phyloP scores from a whole-genome alignment of 2,797 vertebrate species.

The Ceryle rudis region DNA sequence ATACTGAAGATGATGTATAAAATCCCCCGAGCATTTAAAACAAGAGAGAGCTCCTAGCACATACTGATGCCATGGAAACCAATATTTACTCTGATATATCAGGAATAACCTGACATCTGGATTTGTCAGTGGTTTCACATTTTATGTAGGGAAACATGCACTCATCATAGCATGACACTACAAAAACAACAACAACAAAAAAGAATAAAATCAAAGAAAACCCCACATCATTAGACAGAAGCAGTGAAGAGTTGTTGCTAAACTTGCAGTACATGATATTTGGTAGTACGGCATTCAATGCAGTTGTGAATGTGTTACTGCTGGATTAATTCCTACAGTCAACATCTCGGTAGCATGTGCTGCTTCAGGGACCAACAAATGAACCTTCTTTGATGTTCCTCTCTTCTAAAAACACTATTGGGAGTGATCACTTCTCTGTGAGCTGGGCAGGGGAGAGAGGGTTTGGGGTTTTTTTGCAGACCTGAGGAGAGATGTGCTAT shows the following conservation, averaged over 20 bases:
- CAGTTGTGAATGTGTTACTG: background rate
- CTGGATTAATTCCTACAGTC: background rate
- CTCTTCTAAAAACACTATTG: background rate
- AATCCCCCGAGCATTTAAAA: constrained; percentile 39
- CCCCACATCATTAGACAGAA: background rate
- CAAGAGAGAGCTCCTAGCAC: background rate
- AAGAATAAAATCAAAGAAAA: background rate
- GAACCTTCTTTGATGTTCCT: background rate
- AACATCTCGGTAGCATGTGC: background rate
- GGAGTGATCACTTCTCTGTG: background rate
- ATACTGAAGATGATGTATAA: background rate
- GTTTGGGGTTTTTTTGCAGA: background rate
- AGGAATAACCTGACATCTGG: background rate
- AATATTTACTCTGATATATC: constrained; percentile 20
- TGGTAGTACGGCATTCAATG: background rate
- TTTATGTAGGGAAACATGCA: background rate
- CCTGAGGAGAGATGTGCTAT: background rate
- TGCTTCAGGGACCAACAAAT: background rate
- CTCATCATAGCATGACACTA: background rate
- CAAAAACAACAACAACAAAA: background rate
- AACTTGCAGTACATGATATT: background rate
- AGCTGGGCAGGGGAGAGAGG: background rate
- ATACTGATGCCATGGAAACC: constrained; percentile 10
- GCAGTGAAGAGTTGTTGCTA: background rate
- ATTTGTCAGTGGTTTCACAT: constrained; percentile 8